A percentile compares a stretch with the other conserved stretches of the same genome.
These are phyloP conservation scores for Melanotaenia duboulayi DNA, from an alignment of 2,113 vertebrate genomes.

Conservation along the genomic window DNA sequence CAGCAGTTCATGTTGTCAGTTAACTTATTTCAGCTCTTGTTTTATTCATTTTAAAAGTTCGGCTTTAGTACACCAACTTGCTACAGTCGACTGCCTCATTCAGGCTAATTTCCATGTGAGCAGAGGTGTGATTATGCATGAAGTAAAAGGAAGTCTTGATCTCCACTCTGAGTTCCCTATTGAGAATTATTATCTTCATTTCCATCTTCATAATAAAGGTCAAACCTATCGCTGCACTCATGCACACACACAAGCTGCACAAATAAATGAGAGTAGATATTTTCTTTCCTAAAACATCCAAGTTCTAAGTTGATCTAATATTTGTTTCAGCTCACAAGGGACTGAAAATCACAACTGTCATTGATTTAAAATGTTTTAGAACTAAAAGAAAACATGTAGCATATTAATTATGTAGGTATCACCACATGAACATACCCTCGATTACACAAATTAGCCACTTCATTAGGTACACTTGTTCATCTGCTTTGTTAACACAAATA, in stretches of 20 bases:
- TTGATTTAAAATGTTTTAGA: neutral
- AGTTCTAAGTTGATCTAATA: neutral
- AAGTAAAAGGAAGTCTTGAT: conserved; percentile 61
- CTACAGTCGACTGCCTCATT: conserved; percentile 60
- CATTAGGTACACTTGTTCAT: no score
- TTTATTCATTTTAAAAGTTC: conserved; percentile 32
- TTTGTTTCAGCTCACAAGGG: neutral
- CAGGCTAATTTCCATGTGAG: conserved; percentile 65
- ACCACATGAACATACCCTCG: no score
- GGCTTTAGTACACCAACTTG: conserved; percentile 54
- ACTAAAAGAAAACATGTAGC: neutral
- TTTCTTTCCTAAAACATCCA: neutral
- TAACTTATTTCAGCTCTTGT: no score
- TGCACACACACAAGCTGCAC: neutral
- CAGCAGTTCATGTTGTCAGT: conserved; percentile 26
- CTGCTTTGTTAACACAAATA: no score
- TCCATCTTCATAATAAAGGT: conserved; percentile 62
- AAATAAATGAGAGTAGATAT: neutral
- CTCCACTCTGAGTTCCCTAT: conserved; percentile 49
- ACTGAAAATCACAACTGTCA: neutral
- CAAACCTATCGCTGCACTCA: conserved; percentile 40
- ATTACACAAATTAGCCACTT: no score
- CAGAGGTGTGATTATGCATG: conserved; percentile 61
- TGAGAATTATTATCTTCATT: conserved; percentile 70
- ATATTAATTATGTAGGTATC: neutral